Percentiles rank a stretch among this genome's conserved stretches.
phyloP scores from a whole-genome alignment of 2,113 vertebrate genomes.

The Neomonachus schauinslandi region DNA sequence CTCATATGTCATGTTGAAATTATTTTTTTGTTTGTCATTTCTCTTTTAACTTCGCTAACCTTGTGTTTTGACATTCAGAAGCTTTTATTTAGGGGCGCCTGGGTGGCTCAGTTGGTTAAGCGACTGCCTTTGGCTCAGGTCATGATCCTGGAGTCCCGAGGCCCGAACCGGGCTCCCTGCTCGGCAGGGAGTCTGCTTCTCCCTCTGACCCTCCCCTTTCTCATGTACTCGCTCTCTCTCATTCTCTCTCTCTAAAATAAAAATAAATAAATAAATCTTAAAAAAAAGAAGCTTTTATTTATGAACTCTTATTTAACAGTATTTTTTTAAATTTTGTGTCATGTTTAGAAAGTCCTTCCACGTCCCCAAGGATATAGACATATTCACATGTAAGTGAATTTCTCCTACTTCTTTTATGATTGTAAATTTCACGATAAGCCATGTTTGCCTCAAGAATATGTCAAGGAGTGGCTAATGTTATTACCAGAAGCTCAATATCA shows the following conservation, averaged over 20 bases:
- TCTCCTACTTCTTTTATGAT: constrained; percentile 19
- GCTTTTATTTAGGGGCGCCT: constrained; percentile 15
- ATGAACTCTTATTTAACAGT: constrained; percentile 21
- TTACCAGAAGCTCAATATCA: not conserved
- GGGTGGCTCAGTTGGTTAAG: no score
- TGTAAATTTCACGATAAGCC: constrained; percentile 29
- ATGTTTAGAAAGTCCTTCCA: constrained; percentile 26
- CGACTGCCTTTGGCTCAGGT: no score
- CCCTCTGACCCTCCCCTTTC: no score
- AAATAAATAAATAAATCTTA: no score
- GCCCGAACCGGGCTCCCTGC: no score
- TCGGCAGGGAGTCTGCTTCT: no score
- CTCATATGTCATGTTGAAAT: not conserved
- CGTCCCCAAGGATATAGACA: not conserved
- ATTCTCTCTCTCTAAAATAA: no score
- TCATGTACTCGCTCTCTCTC: no score
- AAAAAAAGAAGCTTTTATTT: constrained; percentile 40
- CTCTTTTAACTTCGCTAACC: constrained; percentile 20
- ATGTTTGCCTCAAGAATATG: not conserved
- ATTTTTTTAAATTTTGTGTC: constrained; percentile 25
- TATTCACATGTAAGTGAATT: not conserved
- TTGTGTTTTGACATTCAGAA: constrained; percentile 42
- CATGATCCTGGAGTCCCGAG: no score
- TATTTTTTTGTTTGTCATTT: constrained; percentile 47
- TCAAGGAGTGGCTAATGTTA: constrained; percentile 4